phyloP scores from a whole-genome alignment of 1,140 invertebrate species.

The Acromyrmex echinatior region DNA sequence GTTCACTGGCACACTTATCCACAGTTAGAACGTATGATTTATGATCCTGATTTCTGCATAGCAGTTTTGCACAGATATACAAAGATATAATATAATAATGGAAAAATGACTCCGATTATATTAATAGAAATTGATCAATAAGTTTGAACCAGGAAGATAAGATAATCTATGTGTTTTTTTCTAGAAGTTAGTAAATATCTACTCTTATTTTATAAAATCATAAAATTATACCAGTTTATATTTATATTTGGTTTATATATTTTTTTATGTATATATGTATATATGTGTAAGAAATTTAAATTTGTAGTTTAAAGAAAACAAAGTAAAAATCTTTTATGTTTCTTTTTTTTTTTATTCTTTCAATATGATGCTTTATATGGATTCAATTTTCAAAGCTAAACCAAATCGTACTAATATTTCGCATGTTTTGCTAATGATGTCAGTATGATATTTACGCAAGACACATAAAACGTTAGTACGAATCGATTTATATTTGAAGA shows the following conservation, averaged over 20 bases:
- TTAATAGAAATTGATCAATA: neutral
- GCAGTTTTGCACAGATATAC: neutral
- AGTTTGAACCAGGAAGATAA: neutral
- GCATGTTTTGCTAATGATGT: neutral
- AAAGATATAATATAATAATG: neutral
- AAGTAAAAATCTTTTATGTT: neutral
- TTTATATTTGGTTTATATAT: neutral
- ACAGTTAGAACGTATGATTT: conserved; percentile 8
- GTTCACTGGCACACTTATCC: neutral
- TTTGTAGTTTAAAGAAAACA: neutral
- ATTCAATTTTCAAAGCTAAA: conserved; percentile 3
- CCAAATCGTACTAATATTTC: neutral
- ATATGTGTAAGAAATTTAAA: neutral
- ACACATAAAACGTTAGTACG: neutral
- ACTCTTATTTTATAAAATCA: neutral
- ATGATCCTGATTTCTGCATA: neutral
- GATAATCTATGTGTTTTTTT: neutral
- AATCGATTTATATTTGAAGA: neutral
- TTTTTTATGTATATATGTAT: neutral
- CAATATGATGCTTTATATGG: neutral
- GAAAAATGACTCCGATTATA: neutral
- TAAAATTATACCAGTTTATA: neutral
- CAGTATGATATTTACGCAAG: neutral
- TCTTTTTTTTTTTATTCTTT: conserved; percentile 1
- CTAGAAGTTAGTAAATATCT: neutral